A percentile compares a stretch with the other conserved stretches of the same genome.
These are phyloP conservation scores for Epinephelus awoara DNA, from an alignment of 2,797 vertebrate species.

Conservation along the genomic window DNA sequence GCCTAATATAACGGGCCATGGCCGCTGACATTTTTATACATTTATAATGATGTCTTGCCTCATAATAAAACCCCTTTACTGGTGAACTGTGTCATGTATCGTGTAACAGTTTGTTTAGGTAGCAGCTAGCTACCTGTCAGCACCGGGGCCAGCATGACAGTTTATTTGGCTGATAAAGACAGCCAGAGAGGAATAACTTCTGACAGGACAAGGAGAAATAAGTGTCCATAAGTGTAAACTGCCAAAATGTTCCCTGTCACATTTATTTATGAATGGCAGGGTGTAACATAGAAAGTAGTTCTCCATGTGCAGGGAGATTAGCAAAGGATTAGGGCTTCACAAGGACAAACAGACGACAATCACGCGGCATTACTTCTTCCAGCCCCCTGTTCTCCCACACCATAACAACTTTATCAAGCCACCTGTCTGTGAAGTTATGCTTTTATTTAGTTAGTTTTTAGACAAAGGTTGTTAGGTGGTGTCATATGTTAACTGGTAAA, in stretches of 20 bases:
- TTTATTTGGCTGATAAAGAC: neutral
- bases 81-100: neutral
- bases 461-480: too few relatives aligned
- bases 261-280: slow-evolving; percentile 52
- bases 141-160: neutral
- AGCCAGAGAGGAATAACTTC: neutral
- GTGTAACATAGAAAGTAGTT: slow-evolving; percentile 70
- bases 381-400: neutral
- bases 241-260: neutral
- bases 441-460: neutral
- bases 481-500: neutral
- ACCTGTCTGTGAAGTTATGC: neutral
- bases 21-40: neutral
- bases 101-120: neutral
- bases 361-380: slow-evolving; percentile 46
- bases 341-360: slow-evolving; percentile 73
- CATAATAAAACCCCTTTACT: fast-evolving
- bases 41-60: fast-evolving
- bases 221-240: neutral
- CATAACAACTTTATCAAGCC: neutral
- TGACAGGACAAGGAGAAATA: neutral
- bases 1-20: neutral
- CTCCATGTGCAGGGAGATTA: slow-evolving; percentile 80
- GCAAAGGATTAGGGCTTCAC: slow-evolving; percentile 78
- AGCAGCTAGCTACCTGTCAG: neutral